A percentile compares a stretch with the other conserved stretches of the same genome.
phyloP scores from a whole-genome alignment of 1,140 invertebrate genomes.

The Myzus persicae region DNA sequence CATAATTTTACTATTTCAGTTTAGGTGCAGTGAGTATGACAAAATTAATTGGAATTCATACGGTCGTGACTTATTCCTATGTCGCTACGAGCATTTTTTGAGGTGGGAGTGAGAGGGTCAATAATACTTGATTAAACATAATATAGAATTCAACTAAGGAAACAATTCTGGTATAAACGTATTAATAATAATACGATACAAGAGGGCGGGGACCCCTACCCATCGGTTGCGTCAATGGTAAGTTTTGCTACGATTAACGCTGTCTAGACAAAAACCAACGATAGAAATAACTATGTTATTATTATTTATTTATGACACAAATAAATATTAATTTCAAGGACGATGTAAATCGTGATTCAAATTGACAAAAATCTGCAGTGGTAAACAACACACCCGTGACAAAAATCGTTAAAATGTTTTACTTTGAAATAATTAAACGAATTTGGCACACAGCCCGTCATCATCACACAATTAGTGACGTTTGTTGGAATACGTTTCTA shows the following conservation, averaged over 20 bases:
- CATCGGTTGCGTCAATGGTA: no score
- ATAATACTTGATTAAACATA: no score
- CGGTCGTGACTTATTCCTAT: no score
- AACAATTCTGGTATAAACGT: no score
- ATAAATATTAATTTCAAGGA: constrained; percentile 1
- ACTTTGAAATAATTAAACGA: background rate
- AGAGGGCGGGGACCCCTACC: no score
- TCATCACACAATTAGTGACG: background rate
- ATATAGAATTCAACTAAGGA: no score
- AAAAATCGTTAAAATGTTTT: background rate
- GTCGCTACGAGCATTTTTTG: no score
- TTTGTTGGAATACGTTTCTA: background rate
- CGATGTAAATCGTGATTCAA: background rate
- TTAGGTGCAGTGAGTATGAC: no score
- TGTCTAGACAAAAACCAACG: background rate
- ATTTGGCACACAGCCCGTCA: background rate
- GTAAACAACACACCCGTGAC: background rate
- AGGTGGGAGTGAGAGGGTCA: no score
- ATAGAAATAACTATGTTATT: background rate
- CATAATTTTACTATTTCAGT: no score
- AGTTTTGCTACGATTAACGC: background rate
- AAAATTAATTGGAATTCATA: no score
- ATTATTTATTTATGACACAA: background rate
- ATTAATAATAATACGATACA: no score
- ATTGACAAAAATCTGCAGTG: background rate